A percentile compares a stretch with the other conserved stretches of the same genome.
Conservation (phyloP, 2,113 vertebrate genomes). For the Melospiza georgiana region DNA sequence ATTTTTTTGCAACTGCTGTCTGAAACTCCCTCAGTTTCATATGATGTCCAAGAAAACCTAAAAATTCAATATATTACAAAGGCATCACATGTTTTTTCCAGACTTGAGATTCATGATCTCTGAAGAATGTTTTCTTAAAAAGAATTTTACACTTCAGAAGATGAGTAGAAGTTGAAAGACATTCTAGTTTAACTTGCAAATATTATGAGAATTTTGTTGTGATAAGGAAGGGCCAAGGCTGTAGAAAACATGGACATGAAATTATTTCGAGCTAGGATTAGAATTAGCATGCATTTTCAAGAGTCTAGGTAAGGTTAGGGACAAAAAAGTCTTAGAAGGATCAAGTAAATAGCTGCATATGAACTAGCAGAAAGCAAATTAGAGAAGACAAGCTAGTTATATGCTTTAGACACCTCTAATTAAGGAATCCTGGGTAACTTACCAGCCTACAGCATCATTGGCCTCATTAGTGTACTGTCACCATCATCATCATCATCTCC, state of each 20-base stretch:
- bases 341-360: background rate
- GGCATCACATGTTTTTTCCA: background rate
- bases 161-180: background rate
- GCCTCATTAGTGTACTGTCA: constrained; percentile 25
- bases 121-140: background rate
- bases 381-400: background rate
- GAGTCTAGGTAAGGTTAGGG: background rate
- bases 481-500: background rate
- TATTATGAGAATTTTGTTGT: background rate
- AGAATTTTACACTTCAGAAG: background rate
- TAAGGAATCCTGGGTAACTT: background rate
- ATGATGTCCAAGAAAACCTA: background rate
- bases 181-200: background rate
- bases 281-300: background rate
- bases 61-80: background rate
- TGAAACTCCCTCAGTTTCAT: background rate
- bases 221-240: background rate
- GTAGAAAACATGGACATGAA: background rate
- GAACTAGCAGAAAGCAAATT: background rate
- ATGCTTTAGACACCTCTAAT: background rate
- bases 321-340: background rate
- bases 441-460: background rate
- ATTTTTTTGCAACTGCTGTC: background rate
- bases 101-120: background rate
- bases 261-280: background rate